These are phyloP conservation scores for Mycetomoellerius zeteki DNA, from an alignment of 1,140 invertebrate species.

Conservation along the genomic window DNA sequence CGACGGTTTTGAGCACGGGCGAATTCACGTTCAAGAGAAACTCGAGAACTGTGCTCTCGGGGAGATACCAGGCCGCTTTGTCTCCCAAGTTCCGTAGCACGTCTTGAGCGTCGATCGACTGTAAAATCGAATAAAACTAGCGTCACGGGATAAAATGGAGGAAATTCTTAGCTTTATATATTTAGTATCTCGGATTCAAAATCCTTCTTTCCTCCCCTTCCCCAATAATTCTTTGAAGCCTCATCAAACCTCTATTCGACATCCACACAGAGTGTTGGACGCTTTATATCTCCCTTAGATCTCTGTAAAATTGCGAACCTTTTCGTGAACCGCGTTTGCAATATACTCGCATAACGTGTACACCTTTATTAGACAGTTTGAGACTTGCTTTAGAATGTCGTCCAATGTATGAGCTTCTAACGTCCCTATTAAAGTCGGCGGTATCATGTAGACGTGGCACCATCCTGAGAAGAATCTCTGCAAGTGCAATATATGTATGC, in stretches of 20 bases:
- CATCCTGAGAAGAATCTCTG: slow-evolving; percentile 76
- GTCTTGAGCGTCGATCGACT: slow-evolving; percentile 52
- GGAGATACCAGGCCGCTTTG: slow-evolving; percentile 61
- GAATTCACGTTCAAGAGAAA: slow-evolving; percentile 68
- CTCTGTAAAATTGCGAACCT: slow-evolving; percentile 41
- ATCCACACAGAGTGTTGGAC: background rate
- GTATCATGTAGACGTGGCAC: slow-evolving; percentile 64
- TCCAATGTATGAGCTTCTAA: slow-evolving; percentile 56
- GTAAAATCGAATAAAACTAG: slow-evolving; percentile 47
- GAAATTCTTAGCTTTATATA: background rate
- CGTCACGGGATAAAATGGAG: background rate
- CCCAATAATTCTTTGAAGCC: background rate
- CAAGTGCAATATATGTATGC: slow-evolving; percentile 20
- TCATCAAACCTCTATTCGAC: background rate
- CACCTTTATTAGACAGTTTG: slow-evolving; percentile 74
- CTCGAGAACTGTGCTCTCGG: slow-evolving; percentile 75
- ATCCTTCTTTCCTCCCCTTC: background rate
- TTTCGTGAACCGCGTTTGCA: slow-evolving; percentile 5
- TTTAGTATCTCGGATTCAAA: background rate
- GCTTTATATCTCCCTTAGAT: background rate
- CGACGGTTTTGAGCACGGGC: slow-evolving; percentile 64
- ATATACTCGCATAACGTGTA: slow-evolving; percentile 75
- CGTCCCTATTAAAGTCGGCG: slow-evolving; percentile 69
- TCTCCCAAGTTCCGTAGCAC: slow-evolving; percentile 21
- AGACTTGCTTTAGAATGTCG: slow-evolving; percentile 72